Conservation (phyloP, 2,888 invertebrate genomes). For the Timema cristinae region DNA sequence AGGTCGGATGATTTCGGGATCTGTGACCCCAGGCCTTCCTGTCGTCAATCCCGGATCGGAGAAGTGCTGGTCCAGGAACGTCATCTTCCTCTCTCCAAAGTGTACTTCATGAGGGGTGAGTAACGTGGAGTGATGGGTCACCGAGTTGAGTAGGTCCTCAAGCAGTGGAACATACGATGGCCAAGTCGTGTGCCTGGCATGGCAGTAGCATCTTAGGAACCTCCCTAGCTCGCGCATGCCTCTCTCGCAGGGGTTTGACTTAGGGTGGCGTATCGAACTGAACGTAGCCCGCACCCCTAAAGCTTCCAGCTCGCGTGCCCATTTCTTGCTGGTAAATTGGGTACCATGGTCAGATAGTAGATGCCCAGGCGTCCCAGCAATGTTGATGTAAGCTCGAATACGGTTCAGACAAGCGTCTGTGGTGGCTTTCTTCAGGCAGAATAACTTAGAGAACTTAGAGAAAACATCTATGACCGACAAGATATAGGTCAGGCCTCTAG, state of each 20-base stretch:
- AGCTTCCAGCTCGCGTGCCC: not conserved
- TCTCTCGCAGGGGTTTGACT: not conserved
- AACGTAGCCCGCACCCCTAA: not conserved
- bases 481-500: not conserved
- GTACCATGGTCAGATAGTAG: not conserved
- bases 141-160: not conserved
- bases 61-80: too few species aligned
- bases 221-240: not conserved
- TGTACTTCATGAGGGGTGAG: not conserved
- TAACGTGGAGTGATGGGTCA: not conserved
- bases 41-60: too few species aligned
- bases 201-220: not conserved
- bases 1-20: too few species aligned
- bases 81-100: too few species aligned
- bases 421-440: not conserved
- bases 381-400: not conserved
- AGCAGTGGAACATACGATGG: not conserved
- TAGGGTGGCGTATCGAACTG: not conserved
- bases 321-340: not conserved
- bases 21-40: too few species aligned
- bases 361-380: not conserved
- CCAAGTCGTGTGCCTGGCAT: not conserved
- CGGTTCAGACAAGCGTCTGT: not conserved
- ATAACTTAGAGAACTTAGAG: not conserved
- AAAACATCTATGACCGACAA: slow-evolving; percentile 6